Conservation (phyloP, 53 echinoderm and acorn worm species). For the Pentamera pediparva region DNA sequence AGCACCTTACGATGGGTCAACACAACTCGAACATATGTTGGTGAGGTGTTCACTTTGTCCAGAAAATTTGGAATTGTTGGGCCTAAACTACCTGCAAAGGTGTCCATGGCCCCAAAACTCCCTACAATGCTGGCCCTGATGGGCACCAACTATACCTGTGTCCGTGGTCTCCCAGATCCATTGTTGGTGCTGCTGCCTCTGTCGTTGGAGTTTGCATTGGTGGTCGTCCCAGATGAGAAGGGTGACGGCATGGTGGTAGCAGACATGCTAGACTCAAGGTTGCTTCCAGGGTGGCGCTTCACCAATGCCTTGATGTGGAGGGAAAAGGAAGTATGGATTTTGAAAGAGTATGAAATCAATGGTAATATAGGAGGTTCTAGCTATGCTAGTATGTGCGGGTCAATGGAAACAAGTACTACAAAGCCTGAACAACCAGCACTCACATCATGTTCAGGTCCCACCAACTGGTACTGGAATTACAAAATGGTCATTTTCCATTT, state of each 20-base stretch:
- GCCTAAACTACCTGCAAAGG: too few relatives aligned
- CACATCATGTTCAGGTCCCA: not conserved
- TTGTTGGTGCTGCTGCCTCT: constrained; percentile 30
- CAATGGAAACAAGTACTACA: too few relatives aligned
- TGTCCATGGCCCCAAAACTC: too few relatives aligned
- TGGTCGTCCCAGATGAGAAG: constrained; percentile 55
- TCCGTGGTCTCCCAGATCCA: constrained; percentile 32
- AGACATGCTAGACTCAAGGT: constrained; percentile 92
- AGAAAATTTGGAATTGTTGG: too few relatives aligned
- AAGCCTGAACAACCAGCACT: not conserved
- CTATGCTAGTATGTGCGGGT: too few relatives aligned
- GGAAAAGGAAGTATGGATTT: not conserved
- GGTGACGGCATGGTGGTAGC: constrained; percentile 73
- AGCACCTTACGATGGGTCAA: too few relatives aligned
- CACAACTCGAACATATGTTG: too few relatives aligned
- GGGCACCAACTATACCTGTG: too few relatives aligned
- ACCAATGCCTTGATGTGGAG: constrained; percentile 58
- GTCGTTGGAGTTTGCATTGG: constrained; percentile 23
- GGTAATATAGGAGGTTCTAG: too few relatives aligned
- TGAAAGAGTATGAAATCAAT: not conserved
- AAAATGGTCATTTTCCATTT: not conserved
- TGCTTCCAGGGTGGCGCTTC: constrained; percentile 85
- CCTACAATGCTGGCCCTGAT: too few relatives aligned
- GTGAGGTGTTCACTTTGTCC: too few relatives aligned
- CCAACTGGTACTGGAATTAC: not conserved